Conservation (phyloP, 2,797 vertebrate genomes). For the Sebastiscus tertius region DNA sequence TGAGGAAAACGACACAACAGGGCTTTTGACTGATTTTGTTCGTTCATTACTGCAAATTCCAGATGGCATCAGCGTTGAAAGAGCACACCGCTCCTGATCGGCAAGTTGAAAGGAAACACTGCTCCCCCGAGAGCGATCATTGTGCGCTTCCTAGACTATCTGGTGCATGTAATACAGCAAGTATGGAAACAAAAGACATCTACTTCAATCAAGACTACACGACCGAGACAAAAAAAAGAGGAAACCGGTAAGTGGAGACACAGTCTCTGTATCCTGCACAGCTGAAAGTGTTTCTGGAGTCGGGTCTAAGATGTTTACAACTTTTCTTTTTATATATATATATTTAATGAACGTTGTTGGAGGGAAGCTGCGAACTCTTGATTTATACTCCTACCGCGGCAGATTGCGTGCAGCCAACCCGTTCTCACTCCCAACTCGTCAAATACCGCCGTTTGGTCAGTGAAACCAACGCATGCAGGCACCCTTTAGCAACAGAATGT, state of each 20-base stretch:
- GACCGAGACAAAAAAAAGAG: not conserved
- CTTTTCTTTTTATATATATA: too few relatives aligned
- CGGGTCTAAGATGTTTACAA: not conserved
- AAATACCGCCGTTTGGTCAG: too few relatives aligned
- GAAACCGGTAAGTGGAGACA: not conserved
- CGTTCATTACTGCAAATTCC: not conserved
- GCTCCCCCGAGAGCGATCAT: not conserved
- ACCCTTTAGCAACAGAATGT: too few relatives aligned
- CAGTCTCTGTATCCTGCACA: not conserved
- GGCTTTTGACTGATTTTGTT: too few relatives aligned
- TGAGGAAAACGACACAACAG: not conserved
- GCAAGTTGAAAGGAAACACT: not conserved
- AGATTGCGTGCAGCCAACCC: too few relatives aligned
- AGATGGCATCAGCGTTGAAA: not conserved
- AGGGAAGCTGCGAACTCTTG: too few relatives aligned
- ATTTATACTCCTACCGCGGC: too few relatives aligned
- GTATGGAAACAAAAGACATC: not conserved
- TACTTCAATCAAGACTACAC: not conserved
- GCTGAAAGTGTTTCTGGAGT: not conserved
- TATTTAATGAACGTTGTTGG: too few relatives aligned
- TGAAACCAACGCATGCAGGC: too few relatives aligned
- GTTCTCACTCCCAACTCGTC: too few relatives aligned
- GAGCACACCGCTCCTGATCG: not conserved
- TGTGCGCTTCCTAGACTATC: not conserved
- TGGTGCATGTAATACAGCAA: not conserved